Evolutionary conservation across 2,797 vertebrate species (phyloP).

Genomic region (Ficedula albicollis): DNA sequence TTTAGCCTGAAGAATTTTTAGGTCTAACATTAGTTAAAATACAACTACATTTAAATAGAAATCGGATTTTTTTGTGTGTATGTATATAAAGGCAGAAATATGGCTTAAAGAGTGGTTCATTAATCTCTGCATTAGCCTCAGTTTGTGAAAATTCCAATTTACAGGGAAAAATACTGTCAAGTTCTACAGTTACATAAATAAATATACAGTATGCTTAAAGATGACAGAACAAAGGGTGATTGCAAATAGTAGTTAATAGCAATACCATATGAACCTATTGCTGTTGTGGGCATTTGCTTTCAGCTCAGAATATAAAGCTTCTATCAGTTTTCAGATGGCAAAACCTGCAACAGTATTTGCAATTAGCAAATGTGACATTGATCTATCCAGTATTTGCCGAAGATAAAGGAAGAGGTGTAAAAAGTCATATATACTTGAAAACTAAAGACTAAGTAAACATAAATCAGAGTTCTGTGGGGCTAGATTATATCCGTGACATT

Average conservation of each 20-base stretch:
- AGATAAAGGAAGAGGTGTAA: not conserved
- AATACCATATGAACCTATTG: not conserved
- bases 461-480: not conserved
- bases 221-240: not conserved
- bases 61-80: not conserved
- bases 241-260: not conserved
- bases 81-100: not conserved
- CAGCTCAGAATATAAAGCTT: conserved; percentile 18
- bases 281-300: not conserved
- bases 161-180: not conserved
- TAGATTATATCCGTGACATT: conserved; percentile 37
- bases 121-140: not conserved
- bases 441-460: not conserved
- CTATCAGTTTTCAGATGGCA: not conserved
- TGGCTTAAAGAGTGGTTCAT: not conserved
- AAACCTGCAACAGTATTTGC: not conserved
- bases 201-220: not conserved
- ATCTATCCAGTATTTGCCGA: not conserved
- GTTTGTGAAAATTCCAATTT: not conserved
- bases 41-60: not conserved
- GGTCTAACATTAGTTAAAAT: not conserved
- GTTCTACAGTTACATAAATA: not conserved
- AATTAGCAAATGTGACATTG: conserved; percentile 3
- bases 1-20: not conserved
- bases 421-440: not conserved